A percentile compares a stretch with the other conserved stretches of the same genome.
These are phyloP conservation scores for Yponomeuta malinellus DNA, from an alignment of 2,888 invertebrate species.

Conservation along the genomic window DNA sequence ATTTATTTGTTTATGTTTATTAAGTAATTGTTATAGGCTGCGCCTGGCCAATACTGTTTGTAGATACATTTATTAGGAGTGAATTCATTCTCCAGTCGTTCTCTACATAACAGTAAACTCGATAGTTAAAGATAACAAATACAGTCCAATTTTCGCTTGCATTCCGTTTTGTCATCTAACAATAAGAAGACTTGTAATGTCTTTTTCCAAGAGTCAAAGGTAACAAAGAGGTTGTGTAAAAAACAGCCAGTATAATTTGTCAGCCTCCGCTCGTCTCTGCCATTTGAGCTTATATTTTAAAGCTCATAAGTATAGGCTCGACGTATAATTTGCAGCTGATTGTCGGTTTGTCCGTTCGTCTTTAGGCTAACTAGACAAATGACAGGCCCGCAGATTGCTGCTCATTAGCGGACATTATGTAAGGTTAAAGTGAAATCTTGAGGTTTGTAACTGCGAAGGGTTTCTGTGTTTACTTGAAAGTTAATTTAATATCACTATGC, in stretches of 20 bases:
- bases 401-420: not conserved
- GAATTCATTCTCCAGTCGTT: too few species aligned
- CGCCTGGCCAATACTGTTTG: too few species aligned
- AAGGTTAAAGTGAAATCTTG: not conserved
- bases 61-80: too few species aligned
- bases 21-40: too few species aligned
- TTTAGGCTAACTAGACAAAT: slow-evolving; percentile 7
- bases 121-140: too few species aligned
- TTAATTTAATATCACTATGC: too few species aligned
- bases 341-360: not conserved
- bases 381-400: slow-evolving; percentile 2
- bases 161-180: too few species aligned
- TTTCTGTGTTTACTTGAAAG: not conserved
- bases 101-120: too few species aligned
- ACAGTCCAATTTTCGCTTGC: too few species aligned
- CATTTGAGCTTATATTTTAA: not conserved
- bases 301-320: not conserved
- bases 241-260: not conserved
- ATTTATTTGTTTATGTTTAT: too few species aligned
- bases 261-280: not conserved
- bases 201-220: not conserved
- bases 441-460: not conserved
- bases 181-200: too few species aligned
- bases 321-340: slow-evolving; percentile 2
- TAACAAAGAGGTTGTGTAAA: not conserved